These are phyloP conservation scores for Anoplius nigerrimus DNA, from an alignment of 2,888 invertebrate genomes.

Conservation along the genomic window DNA sequence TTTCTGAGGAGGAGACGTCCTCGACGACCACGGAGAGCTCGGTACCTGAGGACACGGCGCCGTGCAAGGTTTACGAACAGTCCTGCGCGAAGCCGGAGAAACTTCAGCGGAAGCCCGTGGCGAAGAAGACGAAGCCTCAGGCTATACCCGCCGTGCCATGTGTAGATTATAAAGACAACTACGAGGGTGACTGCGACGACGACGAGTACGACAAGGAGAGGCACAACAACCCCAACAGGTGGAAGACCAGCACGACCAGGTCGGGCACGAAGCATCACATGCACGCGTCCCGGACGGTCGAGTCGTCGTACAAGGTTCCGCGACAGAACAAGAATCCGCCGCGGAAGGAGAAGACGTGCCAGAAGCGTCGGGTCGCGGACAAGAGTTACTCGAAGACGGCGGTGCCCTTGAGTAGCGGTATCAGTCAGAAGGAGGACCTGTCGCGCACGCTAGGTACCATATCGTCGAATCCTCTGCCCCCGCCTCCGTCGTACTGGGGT, in stretches of 20 bases:
- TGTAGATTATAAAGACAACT: conserved; percentile 74
- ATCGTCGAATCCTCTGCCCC: conserved; percentile 64
- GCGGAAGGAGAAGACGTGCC: conserved; percentile 67
- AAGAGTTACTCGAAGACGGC: conserved; percentile 62
- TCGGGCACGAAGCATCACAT: conserved; percentile 63
- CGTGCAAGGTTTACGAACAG: conserved; percentile 56
- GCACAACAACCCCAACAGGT: conserved; percentile 68
- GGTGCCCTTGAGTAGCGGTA: conserved; percentile 49
- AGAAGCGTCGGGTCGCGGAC: conserved; percentile 66
- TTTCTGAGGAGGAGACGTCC: conserved; percentile 82
- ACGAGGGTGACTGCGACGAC: conserved; percentile 76
- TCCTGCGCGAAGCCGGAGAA: conserved; percentile 65
- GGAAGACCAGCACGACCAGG: conserved; percentile 69
- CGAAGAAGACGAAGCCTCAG: conserved; percentile 68
- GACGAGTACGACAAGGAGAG: conserved; percentile 71
- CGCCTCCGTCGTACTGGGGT: conserved; percentile 75
- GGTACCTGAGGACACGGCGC: conserved; percentile 77
- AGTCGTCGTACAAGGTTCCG: conserved; percentile 60
- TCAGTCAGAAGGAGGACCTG: conserved; percentile 53
- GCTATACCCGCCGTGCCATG: conserved; percentile 59
- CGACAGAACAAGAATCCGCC: conserved; percentile 65
- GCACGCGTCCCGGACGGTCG: conserved; percentile 58
- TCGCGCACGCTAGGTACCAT: conserved; percentile 42
- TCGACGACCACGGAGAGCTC: conserved; percentile 85
- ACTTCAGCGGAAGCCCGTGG: conserved; percentile 62